Evolutionary conservation across 2,888 invertebrate genomes (phyloP).

Genomic region (Drosophila peninsularis): DNA sequence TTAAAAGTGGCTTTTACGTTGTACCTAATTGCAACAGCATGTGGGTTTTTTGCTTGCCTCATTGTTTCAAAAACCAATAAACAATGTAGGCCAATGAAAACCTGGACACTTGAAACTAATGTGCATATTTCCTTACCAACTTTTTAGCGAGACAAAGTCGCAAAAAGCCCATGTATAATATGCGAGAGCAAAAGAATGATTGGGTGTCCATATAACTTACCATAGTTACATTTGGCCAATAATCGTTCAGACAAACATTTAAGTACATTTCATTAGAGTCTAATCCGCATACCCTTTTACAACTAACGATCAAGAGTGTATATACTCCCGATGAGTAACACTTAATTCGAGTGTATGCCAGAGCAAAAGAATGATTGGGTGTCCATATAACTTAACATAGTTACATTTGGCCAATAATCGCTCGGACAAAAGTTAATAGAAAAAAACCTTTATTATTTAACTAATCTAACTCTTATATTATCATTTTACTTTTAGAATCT

Average conservation of each 20-base stretch:
- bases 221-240: constrained; percentile 78
- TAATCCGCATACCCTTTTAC: constrained; percentile 18
- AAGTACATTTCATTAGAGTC: background rate
- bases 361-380: constrained; percentile 75
- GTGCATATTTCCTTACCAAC: constrained; percentile 38
- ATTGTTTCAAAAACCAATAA: constrained; percentile 57
- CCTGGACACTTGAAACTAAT: constrained; percentile 58
- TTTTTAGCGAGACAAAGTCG: constrained; percentile 31
- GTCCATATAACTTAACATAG: constrained; percentile 74
- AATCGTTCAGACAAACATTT: constrained; percentile 61
- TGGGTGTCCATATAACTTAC: constrained; percentile 79
- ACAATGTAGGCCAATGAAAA: constrained; percentile 81
- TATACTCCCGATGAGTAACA: constrained; percentile 17
- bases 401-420: constrained; percentile 77
- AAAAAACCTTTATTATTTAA: no score
- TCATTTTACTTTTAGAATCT: constrained; percentile 73
- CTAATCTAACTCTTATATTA: constrained; percentile 7
- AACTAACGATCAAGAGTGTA: background rate
- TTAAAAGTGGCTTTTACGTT: constrained; percentile 47
- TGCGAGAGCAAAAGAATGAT: constrained; percentile 71
- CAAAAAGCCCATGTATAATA: constrained; percentile 40
- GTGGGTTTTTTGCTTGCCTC: constrained; percentile 83
- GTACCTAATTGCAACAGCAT: constrained; percentile 79
- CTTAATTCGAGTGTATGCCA: constrained; percentile 60
- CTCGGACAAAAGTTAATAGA: constrained; percentile 45